A percentile compares a stretch with the other conserved stretches of the same genome.
These are phyloP conservation scores for Platygyra sinensis DNA, from an alignment of 64 coral and sea anemone species.

Conservation along the genomic window DNA sequence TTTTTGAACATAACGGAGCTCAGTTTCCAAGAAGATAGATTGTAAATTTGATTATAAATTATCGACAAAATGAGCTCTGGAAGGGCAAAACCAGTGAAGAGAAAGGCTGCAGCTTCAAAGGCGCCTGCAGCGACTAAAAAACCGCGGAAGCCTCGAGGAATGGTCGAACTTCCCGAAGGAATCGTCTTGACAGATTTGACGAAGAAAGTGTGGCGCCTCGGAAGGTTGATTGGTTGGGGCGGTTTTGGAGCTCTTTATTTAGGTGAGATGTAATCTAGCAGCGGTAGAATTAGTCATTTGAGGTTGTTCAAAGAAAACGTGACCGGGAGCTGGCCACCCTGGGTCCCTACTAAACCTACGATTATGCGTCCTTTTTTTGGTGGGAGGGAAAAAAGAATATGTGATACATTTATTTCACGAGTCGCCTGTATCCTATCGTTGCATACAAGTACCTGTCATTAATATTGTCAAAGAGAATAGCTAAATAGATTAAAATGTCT, in stretches of 20 bases:
- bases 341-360: too few species aligned
- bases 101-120: constrained; percentile 60
- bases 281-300: too few species aligned
- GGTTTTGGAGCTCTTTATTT: constrained; percentile 97
- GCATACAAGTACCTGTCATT: too few species aligned
- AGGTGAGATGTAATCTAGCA: constrained; percentile 44
- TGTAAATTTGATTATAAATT: neutral
- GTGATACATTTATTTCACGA: too few species aligned
- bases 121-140: constrained; percentile 52
- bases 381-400: too few species aligned
- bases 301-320: too few species aligned
- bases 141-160: constrained; percentile 83
- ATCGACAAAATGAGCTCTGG: constrained; percentile 65
- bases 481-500: too few species aligned
- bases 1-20: neutral
- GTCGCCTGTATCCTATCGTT: too few species aligned
- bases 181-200: constrained; percentile 76
- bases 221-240: constrained; percentile 93
- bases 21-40: neutral
- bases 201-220: constrained; percentile 82
- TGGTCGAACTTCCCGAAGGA: constrained; percentile 77
- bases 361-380: too few species aligned
- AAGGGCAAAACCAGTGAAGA: constrained; percentile 46
- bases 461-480: too few species aligned
- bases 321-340: too few species aligned